phyloP scores from a whole-genome alignment of 2,888 invertebrate species.

The Chrysolina haemoptera region DNA sequence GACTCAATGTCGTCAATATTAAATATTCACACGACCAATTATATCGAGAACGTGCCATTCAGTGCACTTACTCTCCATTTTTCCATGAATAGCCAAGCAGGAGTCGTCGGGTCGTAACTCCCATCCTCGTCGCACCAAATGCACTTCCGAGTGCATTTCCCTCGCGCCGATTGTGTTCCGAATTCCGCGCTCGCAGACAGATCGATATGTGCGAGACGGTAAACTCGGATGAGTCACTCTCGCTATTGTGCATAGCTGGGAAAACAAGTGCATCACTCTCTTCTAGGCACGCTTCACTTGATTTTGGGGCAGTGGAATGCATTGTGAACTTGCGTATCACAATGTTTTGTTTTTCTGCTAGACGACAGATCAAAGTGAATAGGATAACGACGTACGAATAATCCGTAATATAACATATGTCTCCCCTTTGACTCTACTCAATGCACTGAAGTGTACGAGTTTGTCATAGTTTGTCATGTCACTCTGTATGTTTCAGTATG shows the following conservation, averaged over 20 bases:
- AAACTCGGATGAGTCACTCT: conserved; percentile 64
- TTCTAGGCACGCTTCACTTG: conserved; percentile 2
- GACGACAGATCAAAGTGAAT: too few species aligned
- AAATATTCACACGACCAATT: conserved; percentile 29
- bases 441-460: background rate
- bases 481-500: too few species aligned
- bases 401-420: too few species aligned
- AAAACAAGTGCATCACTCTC: conserved; percentile 35
- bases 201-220: conserved; percentile 63
- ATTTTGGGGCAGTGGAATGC: conserved; percentile 28
- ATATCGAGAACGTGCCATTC: conserved; percentile 33
- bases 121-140: conserved; percentile 32
- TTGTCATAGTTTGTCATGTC: too few species aligned
- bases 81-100: conserved; percentile 33
- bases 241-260: conserved; percentile 44
- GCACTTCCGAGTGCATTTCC: conserved; percentile 3
- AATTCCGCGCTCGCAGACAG: conserved; percentile 50
- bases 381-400: too few species aligned
- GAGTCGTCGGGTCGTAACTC: conserved; percentile 25
- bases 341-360: too few species aligned
- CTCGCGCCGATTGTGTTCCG: conserved; percentile 10
- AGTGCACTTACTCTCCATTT: conserved; percentile 26
- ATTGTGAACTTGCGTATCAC: background rate
- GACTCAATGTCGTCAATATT: conserved; percentile 24
- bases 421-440: too few species aligned